phyloP scores from a whole-genome alignment of 1,140 invertebrate genomes.

The Drosophila kikkawai region DNA sequence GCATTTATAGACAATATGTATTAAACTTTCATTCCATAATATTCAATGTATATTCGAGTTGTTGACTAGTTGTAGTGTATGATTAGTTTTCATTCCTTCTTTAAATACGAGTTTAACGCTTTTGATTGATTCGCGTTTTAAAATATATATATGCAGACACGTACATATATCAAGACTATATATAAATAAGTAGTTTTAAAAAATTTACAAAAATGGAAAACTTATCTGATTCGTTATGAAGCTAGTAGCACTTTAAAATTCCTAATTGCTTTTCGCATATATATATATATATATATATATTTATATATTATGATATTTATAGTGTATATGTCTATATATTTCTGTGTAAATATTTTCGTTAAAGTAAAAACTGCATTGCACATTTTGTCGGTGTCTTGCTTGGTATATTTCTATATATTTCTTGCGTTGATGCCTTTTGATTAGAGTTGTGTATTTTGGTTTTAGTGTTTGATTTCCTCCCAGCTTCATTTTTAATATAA shows the following conservation, averaged over 20 bases:
- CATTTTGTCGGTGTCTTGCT: constrained; percentile 57
- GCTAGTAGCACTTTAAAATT: constrained; percentile 50
- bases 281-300: constrained; percentile 23
- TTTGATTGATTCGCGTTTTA: constrained; percentile 54
- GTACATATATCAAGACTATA: constrained; percentile 33
- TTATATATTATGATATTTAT: constrained; percentile 35
- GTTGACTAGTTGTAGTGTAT: constrained; percentile 50
- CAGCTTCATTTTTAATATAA: constrained; percentile 12
- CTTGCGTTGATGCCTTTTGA: constrained; percentile 56
- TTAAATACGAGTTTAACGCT: constrained; percentile 47
- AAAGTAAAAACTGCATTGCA: constrained; percentile 83
- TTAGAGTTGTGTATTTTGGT: constrained; percentile 66
- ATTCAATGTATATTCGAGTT: constrained; percentile 44
- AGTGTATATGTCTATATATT: constrained; percentile 41
- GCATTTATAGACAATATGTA: constrained; percentile 48
- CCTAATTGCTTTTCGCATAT: constrained; percentile 30
- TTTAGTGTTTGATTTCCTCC: constrained; percentile 63
- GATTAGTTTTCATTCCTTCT: constrained; percentile 25
- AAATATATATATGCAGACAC: constrained; percentile 35
- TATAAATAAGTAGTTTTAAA: constrained; percentile 50
- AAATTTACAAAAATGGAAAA: constrained; percentile 78
- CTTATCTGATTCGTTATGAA: constrained; percentile 42
- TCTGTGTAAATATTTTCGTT: constrained; percentile 53
- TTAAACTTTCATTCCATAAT: constrained; percentile 36
- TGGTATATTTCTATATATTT: constrained; percentile 31